A percentile compares a stretch with the other conserved stretches of the same genome.
phyloP scores from a whole-genome alignment of 2,888 invertebrate species.

The Aporophyla lueneburgensis region DNA sequence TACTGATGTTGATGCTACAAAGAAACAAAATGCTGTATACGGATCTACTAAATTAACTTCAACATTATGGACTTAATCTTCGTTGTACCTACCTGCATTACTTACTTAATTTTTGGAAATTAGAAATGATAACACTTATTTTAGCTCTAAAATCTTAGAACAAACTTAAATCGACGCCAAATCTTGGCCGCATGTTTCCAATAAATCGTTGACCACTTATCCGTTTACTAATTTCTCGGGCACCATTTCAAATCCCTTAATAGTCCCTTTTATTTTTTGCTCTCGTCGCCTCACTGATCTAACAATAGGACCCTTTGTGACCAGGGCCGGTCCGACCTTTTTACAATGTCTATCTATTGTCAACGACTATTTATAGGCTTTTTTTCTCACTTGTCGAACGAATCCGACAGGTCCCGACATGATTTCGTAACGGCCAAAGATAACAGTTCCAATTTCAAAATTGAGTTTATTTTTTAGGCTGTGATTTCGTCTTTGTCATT shows the following conservation, averaged over 20 bases:
- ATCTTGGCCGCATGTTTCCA: constrained; percentile 51
- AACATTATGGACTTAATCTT: background rate
- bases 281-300: constrained; percentile 52
- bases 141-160: background rate
- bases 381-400: constrained; percentile 64
- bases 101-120: background rate
- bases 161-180: constrained; percentile 48
- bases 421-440: constrained; percentile 63
- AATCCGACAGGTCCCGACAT: constrained; percentile 65
- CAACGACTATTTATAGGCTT: constrained; percentile 60
- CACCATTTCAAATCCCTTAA: constrained; percentile 66
- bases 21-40: background rate
- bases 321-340: constrained; percentile 53
- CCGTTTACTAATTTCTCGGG: constrained; percentile 67
- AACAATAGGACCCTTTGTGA: constrained; percentile 63
- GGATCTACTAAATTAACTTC: background rate
- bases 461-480: constrained; percentile 48
- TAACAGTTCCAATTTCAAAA: constrained; percentile 63
- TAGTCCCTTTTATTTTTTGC: constrained; percentile 67
- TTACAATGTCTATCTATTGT: constrained; percentile 63
- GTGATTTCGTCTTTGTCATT: constrained; percentile 41
- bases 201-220: constrained; percentile 67
- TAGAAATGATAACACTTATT: constrained; percentile 8
- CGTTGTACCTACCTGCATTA: background rate
- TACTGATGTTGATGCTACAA: background rate